Base-by-base conservation (phyloP, 1,140 invertebrate genomes). In the Mizuhopecten yessoensis region DNA sequence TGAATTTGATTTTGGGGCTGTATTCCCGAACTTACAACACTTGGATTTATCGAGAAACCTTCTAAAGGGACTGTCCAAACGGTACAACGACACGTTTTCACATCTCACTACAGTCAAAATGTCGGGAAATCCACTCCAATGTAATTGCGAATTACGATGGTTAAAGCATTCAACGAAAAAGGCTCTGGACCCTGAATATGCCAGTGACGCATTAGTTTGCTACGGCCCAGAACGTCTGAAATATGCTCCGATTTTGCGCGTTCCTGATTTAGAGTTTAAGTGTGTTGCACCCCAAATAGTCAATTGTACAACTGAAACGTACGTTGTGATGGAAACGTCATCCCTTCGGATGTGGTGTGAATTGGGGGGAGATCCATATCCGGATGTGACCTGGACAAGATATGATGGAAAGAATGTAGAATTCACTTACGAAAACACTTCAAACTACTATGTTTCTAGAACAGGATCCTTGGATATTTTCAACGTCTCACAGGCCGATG, bases 91-190 rank as follows among this genome's bases (percentile, higher is more conserved):
- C n/a, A 29, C 57, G 0, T 75, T 75, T 75, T 1, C 57, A 7
- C n/a, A n/a, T 75, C 9, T 75, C 2, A 13, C 15, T 0, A 75
- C 57, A 5, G n/a, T 75, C n/a, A 75, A 75, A 75, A 5, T 75
- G 57, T 75, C 57, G 5, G 57, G 57, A 9, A 75, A 75, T 75
- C 57, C 57, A 3, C n/a, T 75, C 3, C 57, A 75, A 29, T 75
- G 57, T 75, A 75, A 75, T 29, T 75, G 57, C 29, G 57, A 75
- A 75, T 75, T 75, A 75, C 57, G 57, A 75, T 75, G 57, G 57
- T 75, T 75, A 11, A 75, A 75, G 29, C 23, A 75, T 17, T 23
- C 5, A 29, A 7, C 57, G 23, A 75, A 75, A 75, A 75, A 75
- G 57, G 57, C 17, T 5, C n/a, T 75, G 2, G 57, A 75, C 29